phyloP scores from a whole-genome alignment of 2,888 invertebrate species.

The Leucophenga maculata region DNA sequence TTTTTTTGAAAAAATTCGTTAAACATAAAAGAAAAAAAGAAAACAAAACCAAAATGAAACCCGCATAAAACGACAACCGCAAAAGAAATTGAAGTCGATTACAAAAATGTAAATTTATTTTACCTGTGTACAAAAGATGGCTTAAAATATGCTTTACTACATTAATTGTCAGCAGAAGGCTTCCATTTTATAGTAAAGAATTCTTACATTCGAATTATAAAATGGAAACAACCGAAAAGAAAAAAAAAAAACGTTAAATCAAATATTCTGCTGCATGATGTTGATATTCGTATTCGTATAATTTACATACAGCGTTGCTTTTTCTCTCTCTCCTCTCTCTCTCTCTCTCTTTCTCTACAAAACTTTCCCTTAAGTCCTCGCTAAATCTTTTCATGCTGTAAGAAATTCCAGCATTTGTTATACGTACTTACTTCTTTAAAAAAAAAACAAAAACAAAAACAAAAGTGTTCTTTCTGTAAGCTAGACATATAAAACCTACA shows the following conservation, averaged over 20 bases:
- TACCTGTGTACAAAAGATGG: conserved; percentile 67
- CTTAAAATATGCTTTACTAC: conserved; percentile 73
- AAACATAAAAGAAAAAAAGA: conserved; percentile 13
- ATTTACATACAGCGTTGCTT: no score
- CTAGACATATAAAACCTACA: no score
- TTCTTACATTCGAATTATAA: conserved; percentile 42
- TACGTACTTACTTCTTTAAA: no score
- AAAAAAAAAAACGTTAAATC: conserved; percentile 34
- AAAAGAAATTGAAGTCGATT: conserved; percentile 38
- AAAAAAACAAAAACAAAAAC: no score
- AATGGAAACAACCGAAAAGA: conserved; percentile 49
- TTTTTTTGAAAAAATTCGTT: neutral
- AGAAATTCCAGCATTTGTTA: no score
- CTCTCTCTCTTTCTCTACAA: no score
- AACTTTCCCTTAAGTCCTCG: no score
- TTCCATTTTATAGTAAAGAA: conserved; percentile 60
- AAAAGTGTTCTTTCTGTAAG: no score
- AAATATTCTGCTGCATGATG: conserved; percentile 39
- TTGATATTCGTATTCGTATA: no score
- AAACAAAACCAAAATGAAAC: no score
- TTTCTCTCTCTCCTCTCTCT: no score
- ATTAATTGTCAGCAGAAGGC: conserved; percentile 66
- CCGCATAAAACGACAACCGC: conserved; percentile 46
- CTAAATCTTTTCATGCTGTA: no score
- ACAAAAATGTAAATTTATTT: conserved; percentile 37